These are phyloP conservation scores for Steinernema khuongi DNA, from an alignment of 1,140 invertebrate genomes.

Conservation along the genomic window DNA sequence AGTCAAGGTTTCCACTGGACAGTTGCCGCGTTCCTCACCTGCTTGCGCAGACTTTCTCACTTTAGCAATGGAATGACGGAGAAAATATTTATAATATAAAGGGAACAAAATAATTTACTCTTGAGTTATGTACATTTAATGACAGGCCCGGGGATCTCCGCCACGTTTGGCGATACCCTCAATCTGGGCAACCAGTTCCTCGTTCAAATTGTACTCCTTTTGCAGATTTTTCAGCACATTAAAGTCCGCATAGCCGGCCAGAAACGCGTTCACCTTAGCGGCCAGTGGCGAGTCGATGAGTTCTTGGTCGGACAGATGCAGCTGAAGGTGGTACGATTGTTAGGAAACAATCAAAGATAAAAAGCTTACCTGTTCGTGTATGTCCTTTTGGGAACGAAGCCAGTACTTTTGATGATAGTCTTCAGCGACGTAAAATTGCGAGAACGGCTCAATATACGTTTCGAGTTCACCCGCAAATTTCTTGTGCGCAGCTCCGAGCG, in stretches of 20 bases:
- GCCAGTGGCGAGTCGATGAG: conserved; percentile 47
- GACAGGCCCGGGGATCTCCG: conserved; percentile 52
- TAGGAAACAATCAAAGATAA: background rate
- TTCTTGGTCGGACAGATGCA: conserved; percentile 47
- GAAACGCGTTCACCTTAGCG: conserved; percentile 50
- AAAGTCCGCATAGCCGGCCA: conserved; percentile 49
- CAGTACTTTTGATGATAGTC: conserved; percentile 58
- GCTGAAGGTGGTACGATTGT: conserved; percentile 26
- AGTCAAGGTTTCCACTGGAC: too few relatives aligned
- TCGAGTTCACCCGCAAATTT: conserved; percentile 38
- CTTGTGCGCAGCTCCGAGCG: conserved; percentile 64
- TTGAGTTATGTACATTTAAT: conserved; percentile 29
- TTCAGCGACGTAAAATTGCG: conserved; percentile 56
- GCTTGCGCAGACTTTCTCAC: too few relatives aligned
- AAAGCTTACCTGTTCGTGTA: conserved; percentile 42
- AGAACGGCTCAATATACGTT: conserved; percentile 49
- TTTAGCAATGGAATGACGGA: too few relatives aligned
- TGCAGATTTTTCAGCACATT: conserved; percentile 43
- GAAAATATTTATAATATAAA: too few relatives aligned
- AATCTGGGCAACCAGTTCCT: conserved; percentile 37
- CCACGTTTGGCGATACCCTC: conserved; percentile 48
- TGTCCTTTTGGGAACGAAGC: conserved; percentile 46
- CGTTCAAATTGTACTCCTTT: conserved; percentile 42
- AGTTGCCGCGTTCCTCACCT: too few relatives aligned
- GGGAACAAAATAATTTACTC: too few relatives aligned